A percentile compares a stretch with the other conserved stretches of the same genome.
Conservation (phyloP, 2,888 invertebrate species). For the Boloria euphrosyne region DNA sequence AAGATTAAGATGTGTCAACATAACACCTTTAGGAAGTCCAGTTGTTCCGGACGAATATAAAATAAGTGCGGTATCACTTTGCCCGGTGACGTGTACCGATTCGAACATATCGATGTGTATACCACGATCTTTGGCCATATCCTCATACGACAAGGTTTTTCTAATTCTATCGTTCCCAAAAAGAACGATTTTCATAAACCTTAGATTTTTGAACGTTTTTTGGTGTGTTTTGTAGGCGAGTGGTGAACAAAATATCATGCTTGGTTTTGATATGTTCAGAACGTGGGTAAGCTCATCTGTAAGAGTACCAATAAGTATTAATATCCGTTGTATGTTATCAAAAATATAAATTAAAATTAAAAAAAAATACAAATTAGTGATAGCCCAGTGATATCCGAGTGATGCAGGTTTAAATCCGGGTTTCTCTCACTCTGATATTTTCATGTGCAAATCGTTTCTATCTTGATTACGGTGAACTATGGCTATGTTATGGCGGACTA, state of each 20-base stretch:
- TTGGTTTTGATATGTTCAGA: conserved; percentile 60
- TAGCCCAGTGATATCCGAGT: no score
- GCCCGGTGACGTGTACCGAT: conserved; percentile 41
- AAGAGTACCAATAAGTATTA: not conserved
- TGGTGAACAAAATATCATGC: conserved; percentile 59
- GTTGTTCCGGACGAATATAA: conserved; percentile 49
- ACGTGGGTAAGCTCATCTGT: conserved; percentile 64
- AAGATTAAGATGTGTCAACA: conserved; percentile 45
- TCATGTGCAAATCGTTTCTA: no score
- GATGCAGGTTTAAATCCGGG: no score
- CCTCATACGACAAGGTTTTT: conserved; percentile 49
- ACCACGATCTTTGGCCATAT: conserved; percentile 45
- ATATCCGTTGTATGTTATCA: no score
- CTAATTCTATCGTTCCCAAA: conserved; percentile 50
- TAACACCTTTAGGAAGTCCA: conserved; percentile 48
- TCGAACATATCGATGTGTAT: conserved; percentile 38
- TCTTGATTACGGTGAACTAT: no score
- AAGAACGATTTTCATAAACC: conserved; percentile 52
- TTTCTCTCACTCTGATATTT: no score
- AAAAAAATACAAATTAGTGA: no score
- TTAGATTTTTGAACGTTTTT: conserved; percentile 45
- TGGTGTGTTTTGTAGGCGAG: conserved; percentile 49
- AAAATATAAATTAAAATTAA: no score
- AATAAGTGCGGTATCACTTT: conserved; percentile 42
- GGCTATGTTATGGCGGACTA: no score